phyloP scores from a whole-genome alignment of 2,888 invertebrate species.

The Panopea generosa region DNA sequence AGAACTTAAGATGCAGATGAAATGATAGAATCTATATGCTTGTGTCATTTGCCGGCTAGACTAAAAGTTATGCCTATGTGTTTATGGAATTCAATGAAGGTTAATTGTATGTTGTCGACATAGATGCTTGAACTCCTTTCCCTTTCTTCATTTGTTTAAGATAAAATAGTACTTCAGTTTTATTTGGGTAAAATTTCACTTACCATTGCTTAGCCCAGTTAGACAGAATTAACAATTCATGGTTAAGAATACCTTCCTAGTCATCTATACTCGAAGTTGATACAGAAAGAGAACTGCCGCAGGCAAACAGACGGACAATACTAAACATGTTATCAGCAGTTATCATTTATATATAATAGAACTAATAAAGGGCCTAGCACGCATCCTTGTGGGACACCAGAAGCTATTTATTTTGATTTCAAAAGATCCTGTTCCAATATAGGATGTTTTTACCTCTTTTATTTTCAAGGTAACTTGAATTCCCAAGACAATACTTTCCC shows the following conservation, averaged over 20 bases:
- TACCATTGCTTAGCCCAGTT: constrained; percentile 34
- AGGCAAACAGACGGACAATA: constrained; percentile 38
- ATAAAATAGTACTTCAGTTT: constrained; percentile 29
- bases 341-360: constrained; percentile 37
- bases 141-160: no score
- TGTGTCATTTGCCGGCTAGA: no score
- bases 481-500: constrained; percentile 2
- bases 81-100: no score
- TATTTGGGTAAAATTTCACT: constrained; percentile 26
- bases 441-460: no score
- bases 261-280: constrained; percentile 13
- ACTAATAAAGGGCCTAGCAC: constrained; percentile 38
- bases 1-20: no score
- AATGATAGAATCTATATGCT: no score
- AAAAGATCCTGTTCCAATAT: no score
- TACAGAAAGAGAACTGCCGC: constrained; percentile 29
- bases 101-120: no score
- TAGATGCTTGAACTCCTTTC: no score
- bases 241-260: constrained; percentile 21
- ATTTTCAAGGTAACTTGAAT: no score
- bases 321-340: constrained; percentile 23
- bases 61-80: no score
- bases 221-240: constrained; percentile 15
- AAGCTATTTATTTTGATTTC: not conserved
- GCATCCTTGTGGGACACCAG: constrained; percentile 32